Percentiles rank a stretch among this genome's conserved stretches.
Evolutionary conservation across 2,113 vertebrate species (phyloP).

Genomic region (Leptobrachium ailaonicum): DNA sequence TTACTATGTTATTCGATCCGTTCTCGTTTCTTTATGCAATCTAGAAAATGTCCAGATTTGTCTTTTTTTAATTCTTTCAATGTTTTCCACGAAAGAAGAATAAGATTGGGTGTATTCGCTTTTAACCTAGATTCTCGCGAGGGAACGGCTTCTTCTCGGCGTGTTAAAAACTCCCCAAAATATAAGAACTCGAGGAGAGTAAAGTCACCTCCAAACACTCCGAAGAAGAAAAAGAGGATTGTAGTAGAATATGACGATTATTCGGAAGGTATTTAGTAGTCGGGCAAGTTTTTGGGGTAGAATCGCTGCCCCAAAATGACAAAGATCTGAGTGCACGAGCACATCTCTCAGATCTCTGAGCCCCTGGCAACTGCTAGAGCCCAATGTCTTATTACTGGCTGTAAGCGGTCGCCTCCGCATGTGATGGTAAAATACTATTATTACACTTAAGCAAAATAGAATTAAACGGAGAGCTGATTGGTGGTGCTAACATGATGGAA

Average conservation of each 20-base stretch:
- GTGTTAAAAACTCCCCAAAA: neutral
- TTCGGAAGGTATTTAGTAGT: constrained; percentile 33
- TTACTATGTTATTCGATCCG: too few species aligned
- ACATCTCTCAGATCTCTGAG: constrained; percentile 25
- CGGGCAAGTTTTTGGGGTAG: constrained; percentile 27
- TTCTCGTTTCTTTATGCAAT: too few species aligned
- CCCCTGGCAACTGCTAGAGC: neutral
- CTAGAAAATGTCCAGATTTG: too few species aligned
- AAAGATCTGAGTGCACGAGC: constrained; percentile 22
- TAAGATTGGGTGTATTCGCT: constrained; percentile 16
- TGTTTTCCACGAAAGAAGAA: neutral
- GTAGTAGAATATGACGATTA: constrained; percentile 36
- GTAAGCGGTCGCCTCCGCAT: neutral
- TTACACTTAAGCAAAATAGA: too few species aligned
- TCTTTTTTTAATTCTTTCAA: too few species aligned
- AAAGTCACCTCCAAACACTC: neutral
- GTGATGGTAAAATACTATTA: too few species aligned
- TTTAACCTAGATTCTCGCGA: constrained; percentile 30
- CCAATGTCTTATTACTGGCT: neutral
- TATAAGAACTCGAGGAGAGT: constrained; percentile 22
- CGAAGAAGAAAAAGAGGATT: constrained; percentile 32
- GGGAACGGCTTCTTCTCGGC: neutral
- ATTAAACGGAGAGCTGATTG: too few species aligned
- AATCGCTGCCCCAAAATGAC: constrained; percentile 9
- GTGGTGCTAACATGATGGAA: too few species aligned